phyloP scores from a whole-genome alignment of 2,797 vertebrate species.

The Polyboroides typus region DNA sequence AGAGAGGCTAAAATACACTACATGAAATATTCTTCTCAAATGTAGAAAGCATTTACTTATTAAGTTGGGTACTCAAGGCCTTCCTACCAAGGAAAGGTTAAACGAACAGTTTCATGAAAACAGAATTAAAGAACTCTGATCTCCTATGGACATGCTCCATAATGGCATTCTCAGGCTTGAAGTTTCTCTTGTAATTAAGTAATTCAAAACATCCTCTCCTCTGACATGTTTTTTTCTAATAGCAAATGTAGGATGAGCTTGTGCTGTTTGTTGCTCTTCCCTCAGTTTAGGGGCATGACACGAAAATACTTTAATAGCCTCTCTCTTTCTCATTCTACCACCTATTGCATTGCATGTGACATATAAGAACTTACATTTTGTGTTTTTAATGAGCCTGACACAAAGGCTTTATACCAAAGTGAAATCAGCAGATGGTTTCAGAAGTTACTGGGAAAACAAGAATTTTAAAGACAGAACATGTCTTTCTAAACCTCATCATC shows the following conservation, averaged over 20 bases:
- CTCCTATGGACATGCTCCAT: background rate
- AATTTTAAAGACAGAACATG: background rate
- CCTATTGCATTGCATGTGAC: background rate
- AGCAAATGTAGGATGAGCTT: background rate
- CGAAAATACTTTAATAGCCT: background rate
- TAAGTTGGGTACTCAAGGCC: background rate
- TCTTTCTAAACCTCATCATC: background rate
- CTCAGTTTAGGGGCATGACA: background rate
- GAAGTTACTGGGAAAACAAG: background rate
- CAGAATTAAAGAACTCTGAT: background rate
- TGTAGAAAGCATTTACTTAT: background rate
- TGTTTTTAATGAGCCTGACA: background rate
- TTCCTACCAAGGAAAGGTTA: background rate
- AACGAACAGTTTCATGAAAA: background rate
- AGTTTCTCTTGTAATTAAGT: background rate
- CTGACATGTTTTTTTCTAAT: background rate
- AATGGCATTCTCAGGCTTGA: background rate
- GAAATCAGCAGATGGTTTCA: background rate
- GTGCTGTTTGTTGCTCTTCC: background rate
- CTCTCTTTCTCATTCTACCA: background rate
- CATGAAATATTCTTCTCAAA: background rate
- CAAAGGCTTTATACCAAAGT: background rate
- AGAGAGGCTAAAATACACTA: background rate
- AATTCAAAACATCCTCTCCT: background rate
- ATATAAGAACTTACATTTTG: background rate